Conservation (phyloP, 2,113 vertebrate species). For the Hyla sarda region DNA sequence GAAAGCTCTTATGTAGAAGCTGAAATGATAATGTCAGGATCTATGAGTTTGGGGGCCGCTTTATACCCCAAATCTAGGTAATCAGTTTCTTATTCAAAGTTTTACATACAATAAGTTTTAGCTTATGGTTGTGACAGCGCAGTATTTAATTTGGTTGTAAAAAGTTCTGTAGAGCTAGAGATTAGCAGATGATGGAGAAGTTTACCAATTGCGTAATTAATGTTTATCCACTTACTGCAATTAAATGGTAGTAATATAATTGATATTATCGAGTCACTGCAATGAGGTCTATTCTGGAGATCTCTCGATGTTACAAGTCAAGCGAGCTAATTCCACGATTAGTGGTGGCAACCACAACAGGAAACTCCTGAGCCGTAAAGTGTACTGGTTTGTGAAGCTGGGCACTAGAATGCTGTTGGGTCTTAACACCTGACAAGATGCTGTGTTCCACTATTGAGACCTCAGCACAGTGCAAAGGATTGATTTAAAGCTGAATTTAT, state of each 20-base stretch:
- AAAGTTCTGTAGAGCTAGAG: neutral
- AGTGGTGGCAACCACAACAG: too few relatives aligned
- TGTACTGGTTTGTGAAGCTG: too few relatives aligned
- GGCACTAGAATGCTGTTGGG: too few relatives aligned
- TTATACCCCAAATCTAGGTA: neutral
- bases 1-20: neutral
- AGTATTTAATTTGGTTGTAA: neutral
- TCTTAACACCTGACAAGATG: too few relatives aligned
- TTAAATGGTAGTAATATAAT: slow-evolving; percentile 1
- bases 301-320: too few relatives aligned
- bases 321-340: too few relatives aligned
- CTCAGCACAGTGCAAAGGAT: too few relatives aligned
- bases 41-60: slow-evolving; percentile 8
- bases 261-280: too few relatives aligned
- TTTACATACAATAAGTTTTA: neutral
- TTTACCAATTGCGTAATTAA: neutral
- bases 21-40: slow-evolving; percentile 27
- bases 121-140: neutral
- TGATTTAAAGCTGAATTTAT: too few relatives aligned
- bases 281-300: too few relatives aligned
- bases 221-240: neutral
- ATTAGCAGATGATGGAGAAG: neutral
- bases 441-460: too few relatives aligned
- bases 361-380: too few relatives aligned
- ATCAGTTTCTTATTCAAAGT: slow-evolving; percentile 9